Percentiles rank a stretch among this genome's conserved stretches.
Conservation (phyloP, 2,797 vertebrate genomes). For the Enteromius afrohamiltoni region DNA sequence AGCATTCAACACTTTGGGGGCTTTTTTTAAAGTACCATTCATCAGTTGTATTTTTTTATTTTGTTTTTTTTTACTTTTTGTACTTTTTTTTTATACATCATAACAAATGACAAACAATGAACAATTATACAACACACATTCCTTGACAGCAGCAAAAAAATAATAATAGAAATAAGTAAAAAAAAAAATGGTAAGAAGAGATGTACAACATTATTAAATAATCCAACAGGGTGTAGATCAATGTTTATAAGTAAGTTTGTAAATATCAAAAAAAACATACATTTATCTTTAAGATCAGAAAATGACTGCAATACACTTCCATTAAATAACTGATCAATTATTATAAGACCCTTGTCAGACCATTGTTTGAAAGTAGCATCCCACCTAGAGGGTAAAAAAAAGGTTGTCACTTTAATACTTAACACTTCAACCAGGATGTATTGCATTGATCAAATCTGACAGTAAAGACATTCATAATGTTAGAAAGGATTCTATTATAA, state of each 20-base stretch:
- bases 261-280: background rate
- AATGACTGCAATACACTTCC: background rate
- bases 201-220: too few species aligned
- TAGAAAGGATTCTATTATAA: background rate
- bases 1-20: background rate
- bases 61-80: background rate
- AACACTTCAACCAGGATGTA: background rate
- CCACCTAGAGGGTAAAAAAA: background rate
- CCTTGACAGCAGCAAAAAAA: too few species aligned
- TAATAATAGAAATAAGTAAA: too few species aligned
- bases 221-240: too few species aligned
- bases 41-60: too few species aligned
- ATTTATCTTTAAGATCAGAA: background rate
- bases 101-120: too few species aligned
- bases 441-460: background rate
- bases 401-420: background rate
- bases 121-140: too few species aligned
- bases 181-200: too few species aligned
- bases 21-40: background rate
- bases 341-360: background rate
- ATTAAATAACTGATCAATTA: conserved; percentile 3
- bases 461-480: background rate
- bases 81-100: too few species aligned
- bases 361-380: background rate
- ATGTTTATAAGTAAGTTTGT: background rate